These are phyloP conservation scores for Drosophila erecta DNA, from an alignment of 1,140 invertebrate species.

Conservation along the genomic window DNA sequence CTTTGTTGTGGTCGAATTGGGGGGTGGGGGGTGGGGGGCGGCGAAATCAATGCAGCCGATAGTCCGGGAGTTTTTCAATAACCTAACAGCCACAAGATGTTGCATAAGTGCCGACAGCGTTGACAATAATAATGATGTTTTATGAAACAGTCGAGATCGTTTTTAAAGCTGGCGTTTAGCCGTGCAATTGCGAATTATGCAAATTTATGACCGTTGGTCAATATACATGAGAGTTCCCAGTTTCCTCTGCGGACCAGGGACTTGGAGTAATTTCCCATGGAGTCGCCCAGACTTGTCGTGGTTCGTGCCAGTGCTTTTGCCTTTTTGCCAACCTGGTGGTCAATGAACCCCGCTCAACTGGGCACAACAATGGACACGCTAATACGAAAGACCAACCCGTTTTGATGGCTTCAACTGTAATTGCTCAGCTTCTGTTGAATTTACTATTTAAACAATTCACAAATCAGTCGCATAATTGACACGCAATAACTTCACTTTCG, in stretches of 20 bases:
- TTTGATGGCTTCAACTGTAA: constrained; percentile 46
- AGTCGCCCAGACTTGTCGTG: constrained; percentile 34
- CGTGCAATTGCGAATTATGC: constrained; percentile 69
- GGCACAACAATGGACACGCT: constrained; percentile 57
- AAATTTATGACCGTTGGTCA: constrained; percentile 64
- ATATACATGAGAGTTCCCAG: constrained; percentile 4
- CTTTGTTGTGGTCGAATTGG: constrained; percentile 46
- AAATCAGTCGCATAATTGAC: constrained; percentile 56
- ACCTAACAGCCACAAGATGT: constrained; percentile 36
- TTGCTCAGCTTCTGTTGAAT: constrained; percentile 25
- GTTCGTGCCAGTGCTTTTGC: constrained; percentile 1
- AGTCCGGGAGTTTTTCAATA: constrained; percentile 56
- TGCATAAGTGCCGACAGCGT: constrained; percentile 62
- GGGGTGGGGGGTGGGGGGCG: not conserved
- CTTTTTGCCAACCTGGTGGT: constrained; percentile 30
- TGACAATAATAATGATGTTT: constrained; percentile 58
- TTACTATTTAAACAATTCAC: constrained; percentile 32
- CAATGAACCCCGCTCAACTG: constrained; percentile 50
- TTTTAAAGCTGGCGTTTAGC: constrained; percentile 39
- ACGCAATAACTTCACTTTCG: constrained; percentile 61
- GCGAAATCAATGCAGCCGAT: constrained; percentile 65
- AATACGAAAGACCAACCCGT: constrained; percentile 57
- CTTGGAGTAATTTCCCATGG: constrained; percentile 20
- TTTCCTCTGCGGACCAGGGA: constrained; percentile 29
- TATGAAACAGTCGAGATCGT: constrained; percentile 53